Conservation (phyloP, 2,797 vertebrate species). For the Takifugu rubripes region DNA sequence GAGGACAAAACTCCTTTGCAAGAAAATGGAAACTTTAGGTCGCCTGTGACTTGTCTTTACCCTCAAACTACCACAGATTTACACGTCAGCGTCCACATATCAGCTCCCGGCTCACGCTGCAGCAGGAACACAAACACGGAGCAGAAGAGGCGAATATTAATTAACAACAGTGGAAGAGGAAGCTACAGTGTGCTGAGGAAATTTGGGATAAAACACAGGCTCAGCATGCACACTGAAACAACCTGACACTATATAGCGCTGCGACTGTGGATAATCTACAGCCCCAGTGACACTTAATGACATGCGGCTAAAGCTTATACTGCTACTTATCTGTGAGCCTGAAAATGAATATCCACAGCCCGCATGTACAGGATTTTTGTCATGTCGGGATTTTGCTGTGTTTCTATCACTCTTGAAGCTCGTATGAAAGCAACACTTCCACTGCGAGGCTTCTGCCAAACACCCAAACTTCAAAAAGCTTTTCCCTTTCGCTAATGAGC, state of each 20-base stretch:
- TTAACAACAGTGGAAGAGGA: too few species aligned
- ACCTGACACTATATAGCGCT: constrained; percentile 42
- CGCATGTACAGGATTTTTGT: constrained; percentile 39
- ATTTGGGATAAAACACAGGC: constrained; percentile 13
- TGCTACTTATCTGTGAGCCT: constrained; percentile 18
- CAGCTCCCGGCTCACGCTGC: too few species aligned
- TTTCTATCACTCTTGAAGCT: constrained; percentile 36
- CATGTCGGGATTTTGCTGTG: constrained; percentile 12
- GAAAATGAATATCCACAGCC: constrained; percentile 19
- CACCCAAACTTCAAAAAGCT: constrained; percentile 62
- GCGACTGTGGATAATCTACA: constrained; percentile 61
- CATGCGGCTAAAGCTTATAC: constrained; percentile 35
- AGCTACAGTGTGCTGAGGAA: too few species aligned
- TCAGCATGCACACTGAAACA: constrained; percentile 12
- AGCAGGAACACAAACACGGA: too few species aligned
- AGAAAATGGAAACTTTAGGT: too few species aligned
- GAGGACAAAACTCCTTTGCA: too few species aligned
- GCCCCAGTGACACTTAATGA: constrained; percentile 45
- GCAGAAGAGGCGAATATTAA: too few species aligned
- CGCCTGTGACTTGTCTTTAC: too few species aligned
- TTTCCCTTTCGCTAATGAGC: constrained; percentile 61
- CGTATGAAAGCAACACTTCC: constrained; percentile 41
- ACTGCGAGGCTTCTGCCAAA: constrained; percentile 50
- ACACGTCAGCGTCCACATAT: too few species aligned
- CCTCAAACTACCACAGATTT: too few species aligned